Evolutionary conservation across 2,888 invertebrate species (phyloP).

Genomic region (Sarcophaga carnaria): DNA sequence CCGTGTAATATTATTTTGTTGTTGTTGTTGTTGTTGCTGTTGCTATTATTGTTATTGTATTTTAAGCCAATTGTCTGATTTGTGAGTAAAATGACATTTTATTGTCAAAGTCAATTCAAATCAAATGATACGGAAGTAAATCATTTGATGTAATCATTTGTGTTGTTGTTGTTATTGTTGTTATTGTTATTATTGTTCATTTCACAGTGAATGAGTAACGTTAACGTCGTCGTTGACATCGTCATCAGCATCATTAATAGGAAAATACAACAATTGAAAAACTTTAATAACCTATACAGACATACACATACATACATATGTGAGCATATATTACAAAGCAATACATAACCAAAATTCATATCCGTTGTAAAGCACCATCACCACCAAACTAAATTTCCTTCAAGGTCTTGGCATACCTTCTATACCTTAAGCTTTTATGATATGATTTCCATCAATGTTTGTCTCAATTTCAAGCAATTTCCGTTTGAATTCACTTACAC

Average conservation of each 20-base stretch:
- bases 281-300: conserved; percentile 65
- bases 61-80: conserved; percentile 69
- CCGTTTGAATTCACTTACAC: conserved; percentile 74
- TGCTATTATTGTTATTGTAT: conserved; percentile 30
- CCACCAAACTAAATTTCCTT: too few relatives aligned
- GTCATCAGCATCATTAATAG: conserved; percentile 45
- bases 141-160: conserved; percentile 77
- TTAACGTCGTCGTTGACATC: conserved; percentile 19
- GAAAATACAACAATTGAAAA: conserved; percentile 74
- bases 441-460: conserved; percentile 62
- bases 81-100: conserved; percentile 70
- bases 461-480: conserved; percentile 77
- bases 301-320: conserved; percentile 15
- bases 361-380: conserved; percentile 23
- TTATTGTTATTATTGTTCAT: background rate
- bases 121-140: conserved; percentile 80
- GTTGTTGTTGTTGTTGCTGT: background rate
- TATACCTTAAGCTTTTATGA: conserved; percentile 37
- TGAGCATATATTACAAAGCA: conserved; percentile 12
- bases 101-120: conserved; percentile 78
- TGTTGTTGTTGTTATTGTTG: background rate
- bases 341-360: conserved; percentile 22
- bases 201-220: background rate
- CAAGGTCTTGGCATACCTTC: background rate
- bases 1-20: conserved; percentile 51